Conservation (phyloP, 2,888 invertebrate genomes). For the Eretmocerus hayati region DNA sequence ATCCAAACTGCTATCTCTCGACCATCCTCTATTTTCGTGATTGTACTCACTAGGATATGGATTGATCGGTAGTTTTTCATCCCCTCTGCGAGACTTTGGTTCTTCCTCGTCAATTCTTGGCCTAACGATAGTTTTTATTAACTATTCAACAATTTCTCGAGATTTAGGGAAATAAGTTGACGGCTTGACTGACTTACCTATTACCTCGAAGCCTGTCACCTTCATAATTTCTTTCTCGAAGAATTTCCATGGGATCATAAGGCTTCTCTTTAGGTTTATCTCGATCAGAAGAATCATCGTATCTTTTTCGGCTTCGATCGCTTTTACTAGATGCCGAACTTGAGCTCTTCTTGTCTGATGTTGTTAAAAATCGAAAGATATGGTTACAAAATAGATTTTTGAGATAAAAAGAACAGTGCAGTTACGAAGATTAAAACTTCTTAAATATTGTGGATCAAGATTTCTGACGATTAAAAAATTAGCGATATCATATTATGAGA, state of each 20-base stretch:
- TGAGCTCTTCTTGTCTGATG: constrained; percentile 11
- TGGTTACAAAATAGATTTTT: not conserved
- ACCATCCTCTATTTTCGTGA: constrained; percentile 32
- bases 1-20: constrained; percentile 34
- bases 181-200: constrained; percentile 4
- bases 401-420: not conserved
- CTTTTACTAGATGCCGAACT: constrained; percentile 24
- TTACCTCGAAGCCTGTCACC: constrained; percentile 11
- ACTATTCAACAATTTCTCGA: too few relatives aligned
- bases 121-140: constrained; percentile 20
- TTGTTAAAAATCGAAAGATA: not conserved
- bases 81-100: constrained; percentile 31
- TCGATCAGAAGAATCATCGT: constrained; percentile 29
- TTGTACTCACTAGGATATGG: constrained; percentile 31
- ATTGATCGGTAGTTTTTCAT: constrained; percentile 30
- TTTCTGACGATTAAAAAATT: too few relatives aligned
- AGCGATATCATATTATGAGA: not conserved
- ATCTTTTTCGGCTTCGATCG: constrained; percentile 31
- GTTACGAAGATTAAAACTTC: not conserved
- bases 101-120: constrained; percentile 29
- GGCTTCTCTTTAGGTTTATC: constrained; percentile 30
- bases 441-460: too few relatives aligned
- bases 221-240: constrained; percentile 33
- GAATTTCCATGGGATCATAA: constrained; percentile 40
- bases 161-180: too few relatives aligned